A percentile compares a stretch with the other conserved stretches of the same genome.
These are phyloP conservation scores for Hylaeus volcanicus DNA, from an alignment of 1,140 invertebrate genomes.

Conservation along the genomic window DNA sequence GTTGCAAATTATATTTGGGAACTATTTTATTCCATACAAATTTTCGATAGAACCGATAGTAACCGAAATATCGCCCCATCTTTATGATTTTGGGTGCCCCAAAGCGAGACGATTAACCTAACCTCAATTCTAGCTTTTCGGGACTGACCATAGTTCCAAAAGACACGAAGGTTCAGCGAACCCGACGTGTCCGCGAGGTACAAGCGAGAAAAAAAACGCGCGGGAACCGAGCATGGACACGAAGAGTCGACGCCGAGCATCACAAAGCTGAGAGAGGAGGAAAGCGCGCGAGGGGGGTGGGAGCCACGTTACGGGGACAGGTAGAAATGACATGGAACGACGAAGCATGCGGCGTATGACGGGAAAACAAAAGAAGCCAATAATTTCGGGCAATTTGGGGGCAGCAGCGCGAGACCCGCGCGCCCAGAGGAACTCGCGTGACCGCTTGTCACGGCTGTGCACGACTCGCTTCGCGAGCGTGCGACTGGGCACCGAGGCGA, in stretches of 20 bases:
- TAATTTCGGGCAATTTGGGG: constrained; percentile 80
- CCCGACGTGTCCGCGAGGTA: constrained; percentile 28
- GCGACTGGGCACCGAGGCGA: constrained; percentile 69
- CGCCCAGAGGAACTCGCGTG: constrained; percentile 65
- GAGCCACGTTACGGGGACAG: constrained; percentile 66
- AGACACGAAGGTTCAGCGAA: constrained; percentile 31
- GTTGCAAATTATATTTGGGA: too few species aligned
- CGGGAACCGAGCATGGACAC: constrained; percentile 25
- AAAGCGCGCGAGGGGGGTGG: constrained; percentile 42
- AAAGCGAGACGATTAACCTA: too few species aligned
- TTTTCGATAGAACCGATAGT: too few species aligned
- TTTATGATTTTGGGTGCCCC: too few species aligned
- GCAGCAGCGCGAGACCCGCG: constrained; percentile 77
- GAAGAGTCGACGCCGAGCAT: not conserved
- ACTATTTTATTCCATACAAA: too few species aligned
- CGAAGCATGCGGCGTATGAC: constrained; percentile 75
- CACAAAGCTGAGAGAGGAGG: not conserved
- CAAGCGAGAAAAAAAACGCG: constrained; percentile 42
- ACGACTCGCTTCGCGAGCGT: constrained; percentile 54
- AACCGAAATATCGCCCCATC: too few species aligned
- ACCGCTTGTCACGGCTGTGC: constrained; percentile 61
- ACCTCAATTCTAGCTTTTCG: too few species aligned
- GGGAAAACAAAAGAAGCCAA: constrained; percentile 80
- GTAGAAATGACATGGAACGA: constrained; percentile 76
- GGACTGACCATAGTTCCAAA: not conserved